A percentile compares a stretch with the other conserved stretches of the same genome.
Conservation (phyloP, 1,140 invertebrate genomes). For the Gryon sp. region DNA sequence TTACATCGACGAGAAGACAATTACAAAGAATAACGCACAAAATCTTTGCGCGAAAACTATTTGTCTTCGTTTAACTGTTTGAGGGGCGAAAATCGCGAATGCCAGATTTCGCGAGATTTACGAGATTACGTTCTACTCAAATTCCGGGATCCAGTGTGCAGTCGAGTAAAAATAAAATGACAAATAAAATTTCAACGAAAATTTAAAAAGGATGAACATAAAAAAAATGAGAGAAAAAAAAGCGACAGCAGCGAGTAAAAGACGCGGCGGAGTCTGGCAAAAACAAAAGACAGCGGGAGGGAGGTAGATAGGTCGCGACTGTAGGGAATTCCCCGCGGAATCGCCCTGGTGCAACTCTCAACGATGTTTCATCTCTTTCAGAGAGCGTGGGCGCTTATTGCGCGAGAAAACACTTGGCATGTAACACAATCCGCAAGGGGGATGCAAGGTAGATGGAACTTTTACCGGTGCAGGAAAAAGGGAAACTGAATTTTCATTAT, state of each 20-base stretch:
- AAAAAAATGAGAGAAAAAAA: slow-evolving; percentile 14
- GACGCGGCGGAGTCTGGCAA: slow-evolving; percentile 18
- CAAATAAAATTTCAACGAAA: slow-evolving; percentile 26
- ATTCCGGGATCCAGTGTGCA: slow-evolving; percentile 13
- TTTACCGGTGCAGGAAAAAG: slow-evolving; percentile 55
- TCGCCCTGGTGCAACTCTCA: slow-evolving; percentile 46
- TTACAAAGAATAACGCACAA: slow-evolving; percentile 18
- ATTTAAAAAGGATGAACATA: too few species aligned
- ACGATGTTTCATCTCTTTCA: slow-evolving; percentile 58
- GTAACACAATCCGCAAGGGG: slow-evolving; percentile 64
- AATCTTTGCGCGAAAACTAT: slow-evolving; percentile 17
- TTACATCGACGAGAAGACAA: slow-evolving; percentile 19
- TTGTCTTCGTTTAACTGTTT: slow-evolving; percentile 49
- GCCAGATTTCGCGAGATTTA: slow-evolving; percentile 60
- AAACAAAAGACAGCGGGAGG: slow-evolving; percentile 25
- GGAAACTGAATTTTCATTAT: slow-evolving; percentile 67
- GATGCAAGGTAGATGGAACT: slow-evolving; percentile 53
- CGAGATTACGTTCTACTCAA: slow-evolving; percentile 48
- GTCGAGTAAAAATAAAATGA: slow-evolving; percentile 39
- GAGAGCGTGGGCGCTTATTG: slow-evolving; percentile 52
- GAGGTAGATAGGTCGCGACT: slow-evolving; percentile 26
- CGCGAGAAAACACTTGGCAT: slow-evolving; percentile 64
- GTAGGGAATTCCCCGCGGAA: slow-evolving; percentile 51
- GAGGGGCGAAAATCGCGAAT: slow-evolving; percentile 44
- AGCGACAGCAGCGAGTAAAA: not conserved